Conservation (phyloP, 2,888 invertebrate genomes). For the Crematogaster levior region DNA sequence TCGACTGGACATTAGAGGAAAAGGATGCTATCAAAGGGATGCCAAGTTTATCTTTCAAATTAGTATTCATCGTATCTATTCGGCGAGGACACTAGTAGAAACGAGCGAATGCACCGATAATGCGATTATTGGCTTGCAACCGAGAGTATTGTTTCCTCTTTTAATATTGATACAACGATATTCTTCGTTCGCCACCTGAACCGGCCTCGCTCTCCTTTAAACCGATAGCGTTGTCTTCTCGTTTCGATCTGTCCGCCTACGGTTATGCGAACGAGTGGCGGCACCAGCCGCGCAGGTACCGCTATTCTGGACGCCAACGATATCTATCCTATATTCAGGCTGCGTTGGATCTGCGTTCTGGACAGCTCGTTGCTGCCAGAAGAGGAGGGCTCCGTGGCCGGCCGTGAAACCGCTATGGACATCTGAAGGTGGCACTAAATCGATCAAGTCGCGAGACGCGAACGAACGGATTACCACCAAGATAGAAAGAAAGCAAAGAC, state of each 20-base stretch:
- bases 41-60: constrained; percentile 73
- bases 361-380: constrained; percentile 37
- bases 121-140: constrained; percentile 80
- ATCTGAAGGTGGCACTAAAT: constrained; percentile 77
- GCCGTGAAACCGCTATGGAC: constrained; percentile 73
- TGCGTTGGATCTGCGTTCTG: constrained; percentile 55
- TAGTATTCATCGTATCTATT: constrained; percentile 71
- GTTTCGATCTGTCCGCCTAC: constrained; percentile 41
- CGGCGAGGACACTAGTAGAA: constrained; percentile 51
- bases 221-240: constrained; percentile 33
- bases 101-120: constrained; percentile 72
- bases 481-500: constrained; percentile 59
- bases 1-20: constrained; percentile 58
- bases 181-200: constrained; percentile 30
- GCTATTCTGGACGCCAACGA: constrained; percentile 70
- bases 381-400: constrained; percentile 44
- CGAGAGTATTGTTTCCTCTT: constrained; percentile 80
- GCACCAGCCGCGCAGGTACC: constrained; percentile 63
- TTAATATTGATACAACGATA: constrained; percentile 77
- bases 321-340: constrained; percentile 69
- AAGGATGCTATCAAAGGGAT: constrained; percentile 15
- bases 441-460: constrained; percentile 52
- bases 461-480: constrained; percentile 1
- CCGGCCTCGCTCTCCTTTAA: constrained; percentile 24
- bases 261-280: not conserved